Evolutionary conservation across 2,113 vertebrate species (phyloP).

Genomic region (Spheniscus mendiculus): DNA sequence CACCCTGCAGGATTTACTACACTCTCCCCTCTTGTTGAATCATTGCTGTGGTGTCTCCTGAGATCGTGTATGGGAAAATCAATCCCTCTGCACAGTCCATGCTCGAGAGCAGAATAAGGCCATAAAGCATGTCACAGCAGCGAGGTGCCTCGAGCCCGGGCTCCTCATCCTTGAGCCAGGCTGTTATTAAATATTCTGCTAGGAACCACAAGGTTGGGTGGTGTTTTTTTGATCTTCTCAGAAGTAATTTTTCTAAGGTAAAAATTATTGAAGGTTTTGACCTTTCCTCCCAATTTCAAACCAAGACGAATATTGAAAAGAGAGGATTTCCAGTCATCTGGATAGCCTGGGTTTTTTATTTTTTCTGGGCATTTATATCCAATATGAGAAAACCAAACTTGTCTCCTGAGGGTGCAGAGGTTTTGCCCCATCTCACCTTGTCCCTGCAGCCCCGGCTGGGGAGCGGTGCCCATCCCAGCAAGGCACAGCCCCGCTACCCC

Average conservation of each 20-base stretch:
- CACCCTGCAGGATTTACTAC: background rate
- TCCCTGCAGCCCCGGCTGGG: background rate
- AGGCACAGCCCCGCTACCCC: background rate
- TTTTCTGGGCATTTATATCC: background rate
- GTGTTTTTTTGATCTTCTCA: background rate
- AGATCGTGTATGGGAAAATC: background rate
- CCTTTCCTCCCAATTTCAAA: background rate
- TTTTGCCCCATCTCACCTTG: background rate
- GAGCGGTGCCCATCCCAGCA: background rate
- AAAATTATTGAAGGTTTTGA: background rate
- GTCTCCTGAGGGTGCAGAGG: background rate
- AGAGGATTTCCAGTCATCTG: background rate
- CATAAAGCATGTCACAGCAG: background rate
- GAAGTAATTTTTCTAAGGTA: background rate
- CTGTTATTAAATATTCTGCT: background rate
- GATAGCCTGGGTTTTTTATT: background rate
- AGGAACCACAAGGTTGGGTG: background rate
- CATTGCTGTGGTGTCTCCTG: background rate
- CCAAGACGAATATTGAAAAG: background rate
- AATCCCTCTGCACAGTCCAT: background rate
- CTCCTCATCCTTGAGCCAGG: background rate
- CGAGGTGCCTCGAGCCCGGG: rapidly evolving
- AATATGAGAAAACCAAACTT: background rate
- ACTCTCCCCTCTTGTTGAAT: background rate
- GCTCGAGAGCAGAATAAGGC: background rate